These are phyloP conservation scores for Acronicta aceris DNA, from an alignment of 2,888 invertebrate species.

Conservation along the genomic window DNA sequence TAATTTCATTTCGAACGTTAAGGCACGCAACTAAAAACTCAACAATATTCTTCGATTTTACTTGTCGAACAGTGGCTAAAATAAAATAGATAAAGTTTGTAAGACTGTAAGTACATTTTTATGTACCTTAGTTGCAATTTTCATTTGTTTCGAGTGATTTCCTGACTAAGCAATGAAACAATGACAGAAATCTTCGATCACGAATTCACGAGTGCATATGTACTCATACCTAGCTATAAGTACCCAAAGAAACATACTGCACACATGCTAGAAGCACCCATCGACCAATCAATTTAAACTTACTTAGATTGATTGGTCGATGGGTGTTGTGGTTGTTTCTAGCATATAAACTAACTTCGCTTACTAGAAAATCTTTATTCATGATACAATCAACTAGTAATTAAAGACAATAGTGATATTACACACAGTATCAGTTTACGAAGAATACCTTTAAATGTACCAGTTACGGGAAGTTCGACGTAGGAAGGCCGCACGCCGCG, in stretches of 20 bases:
- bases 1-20: slow-evolving; percentile 26
- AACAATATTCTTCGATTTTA: slow-evolving; percentile 17
- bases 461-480: slow-evolving; percentile 46
- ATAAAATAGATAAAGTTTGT: not conserved
- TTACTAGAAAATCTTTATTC: slow-evolving; percentile 41
- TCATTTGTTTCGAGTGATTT: too few relatives aligned
- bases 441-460: slow-evolving; percentile 41
- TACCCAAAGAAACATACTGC: too few relatives aligned
- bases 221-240: too few relatives aligned
- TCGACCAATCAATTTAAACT: slow-evolving; percentile 35
- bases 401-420: slow-evolving; percentile 50
- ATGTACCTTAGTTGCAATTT: too few relatives aligned
- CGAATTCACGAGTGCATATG: too few relatives aligned
- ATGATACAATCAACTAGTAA: slow-evolving; percentile 42
- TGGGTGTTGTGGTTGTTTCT: slow-evolving; percentile 50
- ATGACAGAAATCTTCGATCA: too few relatives aligned
- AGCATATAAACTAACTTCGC: slow-evolving; percentile 15
- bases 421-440: slow-evolving; percentile 44
- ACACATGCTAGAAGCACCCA: not conserved
- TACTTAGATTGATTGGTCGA: slow-evolving; percentile 37
- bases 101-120: too few relatives aligned
- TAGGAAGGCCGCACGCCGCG: slow-evolving; percentile 47
- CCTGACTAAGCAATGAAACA: too few relatives aligned
- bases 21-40: slow-evolving; percentile 32
- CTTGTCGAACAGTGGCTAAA: slow-evolving; percentile 6